A percentile compares a stretch with the other conserved stretches of the same genome.
These are phyloP conservation scores for Lasioglossum baleicum DNA, from an alignment of 1,140 invertebrate genomes.

Conservation along the genomic window DNA sequence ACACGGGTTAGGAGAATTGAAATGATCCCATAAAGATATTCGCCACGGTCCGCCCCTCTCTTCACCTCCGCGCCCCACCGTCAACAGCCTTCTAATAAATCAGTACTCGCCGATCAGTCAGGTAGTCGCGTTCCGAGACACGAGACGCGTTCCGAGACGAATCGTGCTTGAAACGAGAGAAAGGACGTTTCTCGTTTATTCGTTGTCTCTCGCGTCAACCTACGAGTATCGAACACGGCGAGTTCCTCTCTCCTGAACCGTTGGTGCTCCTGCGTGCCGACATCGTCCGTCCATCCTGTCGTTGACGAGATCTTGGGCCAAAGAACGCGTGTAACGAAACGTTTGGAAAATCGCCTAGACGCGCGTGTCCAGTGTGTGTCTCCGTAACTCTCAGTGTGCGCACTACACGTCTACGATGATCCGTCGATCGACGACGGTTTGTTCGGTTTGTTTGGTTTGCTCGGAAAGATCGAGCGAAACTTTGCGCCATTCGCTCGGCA, in stretches of 20 bases:
- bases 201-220: neutral
- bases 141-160: neutral
- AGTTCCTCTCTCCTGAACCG: neutral
- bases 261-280: neutral
- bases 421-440: neutral
- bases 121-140: neutral
- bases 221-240: neutral
- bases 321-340: neutral
- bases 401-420: neutral
- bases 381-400: neutral
- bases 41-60: too few relatives aligned
- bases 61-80: neutral
- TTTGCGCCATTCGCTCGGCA: neutral
- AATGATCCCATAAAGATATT: too few relatives aligned
- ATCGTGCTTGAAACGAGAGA: neutral
- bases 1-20: too few relatives aligned
- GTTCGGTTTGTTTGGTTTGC: neutral
- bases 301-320: neutral
- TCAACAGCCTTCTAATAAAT: neutral
- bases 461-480: neutral
- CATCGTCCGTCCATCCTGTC: neutral
- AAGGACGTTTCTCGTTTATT: neutral
- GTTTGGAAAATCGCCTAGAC: too few relatives aligned
- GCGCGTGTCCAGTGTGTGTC: neutral
- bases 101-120: neutral